phyloP scores from a whole-genome alignment of 2,888 invertebrate species.

The Caenorhabditis imperialis region DNA sequence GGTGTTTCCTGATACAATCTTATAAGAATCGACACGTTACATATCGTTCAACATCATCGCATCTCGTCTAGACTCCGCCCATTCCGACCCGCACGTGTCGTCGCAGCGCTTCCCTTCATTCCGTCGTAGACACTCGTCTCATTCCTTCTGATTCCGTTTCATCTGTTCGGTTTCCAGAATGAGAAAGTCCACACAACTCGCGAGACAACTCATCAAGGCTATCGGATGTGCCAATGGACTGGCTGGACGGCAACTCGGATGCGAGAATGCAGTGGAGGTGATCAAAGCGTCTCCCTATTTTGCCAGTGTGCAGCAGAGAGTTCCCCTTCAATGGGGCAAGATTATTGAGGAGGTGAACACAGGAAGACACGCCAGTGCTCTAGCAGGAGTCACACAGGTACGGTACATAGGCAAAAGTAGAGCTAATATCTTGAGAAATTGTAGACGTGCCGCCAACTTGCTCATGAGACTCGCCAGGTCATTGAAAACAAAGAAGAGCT shows the following conservation, averaged over 20 bases:
- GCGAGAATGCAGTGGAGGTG: conserved; percentile 68
- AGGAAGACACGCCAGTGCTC: conserved; percentile 64
- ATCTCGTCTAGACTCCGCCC: conserved; percentile 40
- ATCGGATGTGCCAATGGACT: conserved; percentile 72
- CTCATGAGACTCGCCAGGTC: conserved; percentile 62
- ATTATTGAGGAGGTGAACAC: conserved; percentile 67
- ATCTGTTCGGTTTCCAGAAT: conserved; percentile 23
- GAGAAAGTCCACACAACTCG: conserved; percentile 49
- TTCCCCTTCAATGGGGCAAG: conserved; percentile 67
- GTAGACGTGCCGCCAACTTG: conserved; percentile 62
- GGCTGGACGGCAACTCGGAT: conserved; percentile 73
- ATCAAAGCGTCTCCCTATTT: conserved; percentile 66
- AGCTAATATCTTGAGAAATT: conserved; percentile 15
- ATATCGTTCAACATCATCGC: conserved; percentile 40
- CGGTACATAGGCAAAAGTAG: neutral
- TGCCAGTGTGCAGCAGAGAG: conserved; percentile 43
- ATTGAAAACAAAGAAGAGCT: conserved; percentile 63
- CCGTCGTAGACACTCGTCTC: conserved; percentile 7
- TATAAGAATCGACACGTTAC: conserved; percentile 44
- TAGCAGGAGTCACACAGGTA: conserved; percentile 68
- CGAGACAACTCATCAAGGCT: conserved; percentile 60
- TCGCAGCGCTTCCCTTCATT: conserved; percentile 18
- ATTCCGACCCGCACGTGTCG: conserved; percentile 35
- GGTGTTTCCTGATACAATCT: conserved; percentile 24
- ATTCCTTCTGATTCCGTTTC: neutral